Percentiles rank a stretch among this genome's conserved stretches.
phyloP scores from a whole-genome alignment of 2,888 invertebrate species.

The Eumerus sabulonum region DNA sequence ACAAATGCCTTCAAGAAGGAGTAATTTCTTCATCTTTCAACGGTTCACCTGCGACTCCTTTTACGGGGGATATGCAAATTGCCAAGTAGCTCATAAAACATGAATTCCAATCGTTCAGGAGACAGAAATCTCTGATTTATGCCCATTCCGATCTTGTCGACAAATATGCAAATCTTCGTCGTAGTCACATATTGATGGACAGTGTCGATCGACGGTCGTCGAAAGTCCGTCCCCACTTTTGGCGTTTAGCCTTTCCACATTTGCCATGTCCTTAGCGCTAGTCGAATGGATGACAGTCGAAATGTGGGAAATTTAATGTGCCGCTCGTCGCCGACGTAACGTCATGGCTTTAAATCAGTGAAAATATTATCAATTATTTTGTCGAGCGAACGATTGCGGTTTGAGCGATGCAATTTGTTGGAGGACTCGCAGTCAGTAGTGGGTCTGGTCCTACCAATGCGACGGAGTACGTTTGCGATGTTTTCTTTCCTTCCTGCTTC shows the following conservation, averaged over 20 bases:
- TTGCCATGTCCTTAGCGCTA: slow-evolving; percentile 25
- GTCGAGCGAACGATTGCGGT: slow-evolving; percentile 44
- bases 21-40: slow-evolving; percentile 62
- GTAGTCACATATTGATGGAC: slow-evolving; percentile 46
- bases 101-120: neutral
- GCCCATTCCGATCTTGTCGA: slow-evolving; percentile 60
- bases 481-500: slow-evolving; percentile 11
- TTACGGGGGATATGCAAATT: slow-evolving; percentile 62
- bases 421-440: slow-evolving; percentile 17
- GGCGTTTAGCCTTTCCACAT: neutral
- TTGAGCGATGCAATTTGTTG: slow-evolving; percentile 37
- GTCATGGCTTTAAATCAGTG: slow-evolving; percentile 55
- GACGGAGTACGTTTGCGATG: neutral
- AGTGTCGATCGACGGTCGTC: slow-evolving; percentile 38
- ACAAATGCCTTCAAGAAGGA: slow-evolving; percentile 36
- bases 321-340: slow-evolving; percentile 23
- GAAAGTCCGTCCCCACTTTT: slow-evolving; percentile 15
- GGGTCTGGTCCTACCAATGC: neutral
- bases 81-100: slow-evolving; percentile 15
- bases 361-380: slow-evolving; percentile 65
- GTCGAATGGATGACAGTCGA: slow-evolving; percentile 41
- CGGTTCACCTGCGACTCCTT: slow-evolving; percentile 40
- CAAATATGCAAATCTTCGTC: slow-evolving; percentile 63
- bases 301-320: slow-evolving; percentile 27
- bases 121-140: slow-evolving; percentile 53